A percentile compares a stretch with the other conserved stretches of the same genome.
Evolutionary conservation across 1,140 invertebrate genomes (phyloP).

Genomic region (Macrosteles quadrilineatus): DNA sequence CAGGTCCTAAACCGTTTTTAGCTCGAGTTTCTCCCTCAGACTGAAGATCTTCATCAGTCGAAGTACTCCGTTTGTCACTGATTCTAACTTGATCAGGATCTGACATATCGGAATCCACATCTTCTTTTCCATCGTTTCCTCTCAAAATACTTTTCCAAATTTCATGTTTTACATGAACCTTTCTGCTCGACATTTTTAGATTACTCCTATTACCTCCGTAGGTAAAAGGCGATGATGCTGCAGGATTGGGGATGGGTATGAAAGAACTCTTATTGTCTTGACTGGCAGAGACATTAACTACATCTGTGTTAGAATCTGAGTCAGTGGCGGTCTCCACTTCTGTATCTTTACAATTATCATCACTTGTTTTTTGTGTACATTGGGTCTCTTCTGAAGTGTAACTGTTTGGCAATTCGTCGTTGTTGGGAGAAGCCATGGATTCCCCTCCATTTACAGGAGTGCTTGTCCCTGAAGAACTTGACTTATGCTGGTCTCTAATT

Average conservation of each 20-base stretch:
- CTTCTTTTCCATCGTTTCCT: constrained; percentile 9
- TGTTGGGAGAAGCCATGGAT: constrained; percentile 4
- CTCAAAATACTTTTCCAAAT: constrained; percentile 3
- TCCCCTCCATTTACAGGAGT: constrained; percentile 13
- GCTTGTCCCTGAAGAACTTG: constrained; percentile 20
- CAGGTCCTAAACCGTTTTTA: constrained; percentile 21
- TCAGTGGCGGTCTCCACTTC: constrained; percentile 1
- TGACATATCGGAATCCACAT: constrained; percentile 18
- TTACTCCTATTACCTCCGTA: constrained; percentile 14
- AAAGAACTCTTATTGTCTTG: constrained; percentile 4
- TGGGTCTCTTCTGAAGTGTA: constrained; percentile 19
- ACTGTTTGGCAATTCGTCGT: constrained; percentile 14
- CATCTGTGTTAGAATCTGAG: background rate
- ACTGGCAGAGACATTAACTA: background rate
- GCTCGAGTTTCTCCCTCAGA: constrained; percentile 20
- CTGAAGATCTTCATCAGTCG: constrained; percentile 23
- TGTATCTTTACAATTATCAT: constrained; percentile 25
- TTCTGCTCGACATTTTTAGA: constrained; percentile 1
- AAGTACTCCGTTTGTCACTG: constrained; percentile 3
- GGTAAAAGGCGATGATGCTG: constrained; percentile 14
- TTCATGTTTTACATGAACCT: background rate
- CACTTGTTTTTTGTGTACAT: constrained; percentile 9
- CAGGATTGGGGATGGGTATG: constrained; percentile 23
- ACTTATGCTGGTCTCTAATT: constrained; percentile 4
- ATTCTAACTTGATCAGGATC: constrained; percentile 4